Evolutionary conservation across 2,113 vertebrate genomes (phyloP).

Genomic region (Heloderma charlesbogerti): DNA sequence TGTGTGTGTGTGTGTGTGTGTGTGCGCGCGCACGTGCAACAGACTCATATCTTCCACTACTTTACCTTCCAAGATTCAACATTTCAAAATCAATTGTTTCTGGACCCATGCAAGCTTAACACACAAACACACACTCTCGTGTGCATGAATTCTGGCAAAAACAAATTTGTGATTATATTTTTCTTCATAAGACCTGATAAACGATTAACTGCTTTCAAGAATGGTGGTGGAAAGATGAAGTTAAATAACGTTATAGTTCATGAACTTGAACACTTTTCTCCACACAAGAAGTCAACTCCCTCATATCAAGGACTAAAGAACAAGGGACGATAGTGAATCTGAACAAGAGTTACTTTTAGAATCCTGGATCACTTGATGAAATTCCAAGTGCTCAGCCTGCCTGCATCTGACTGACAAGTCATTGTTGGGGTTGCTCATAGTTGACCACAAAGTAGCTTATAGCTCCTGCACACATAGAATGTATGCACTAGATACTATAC

Average conservation of each 20-base stretch:
- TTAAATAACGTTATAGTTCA: neutral
- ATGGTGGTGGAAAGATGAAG: neutral
- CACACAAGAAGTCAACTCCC: neutral
- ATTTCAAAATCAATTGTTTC: neutral
- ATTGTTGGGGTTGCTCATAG: neutral
- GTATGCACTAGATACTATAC: neutral
- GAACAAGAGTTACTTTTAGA: rapidly evolving
- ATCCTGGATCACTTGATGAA: neutral
- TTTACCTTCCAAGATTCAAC: neutral
- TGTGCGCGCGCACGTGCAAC: neutral
- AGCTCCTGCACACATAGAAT: neutral
- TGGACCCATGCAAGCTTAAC: neutral
- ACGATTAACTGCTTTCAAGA: neutral
- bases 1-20: neutral
- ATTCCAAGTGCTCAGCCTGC: neutral
- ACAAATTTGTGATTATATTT: neutral
- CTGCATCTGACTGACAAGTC: rapidly evolving
- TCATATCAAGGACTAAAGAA: neutral
- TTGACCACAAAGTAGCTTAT: neutral
- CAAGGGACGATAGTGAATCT: neutral
- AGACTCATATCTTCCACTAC: neutral
- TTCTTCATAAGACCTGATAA: neutral
- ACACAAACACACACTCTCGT: too few relatives aligned
- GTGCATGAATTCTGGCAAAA: neutral
- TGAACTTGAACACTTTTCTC: neutral